Base-by-base conservation (phyloP, 2,113 vertebrate species). In the Genyomyrus donnyi region DNA sequence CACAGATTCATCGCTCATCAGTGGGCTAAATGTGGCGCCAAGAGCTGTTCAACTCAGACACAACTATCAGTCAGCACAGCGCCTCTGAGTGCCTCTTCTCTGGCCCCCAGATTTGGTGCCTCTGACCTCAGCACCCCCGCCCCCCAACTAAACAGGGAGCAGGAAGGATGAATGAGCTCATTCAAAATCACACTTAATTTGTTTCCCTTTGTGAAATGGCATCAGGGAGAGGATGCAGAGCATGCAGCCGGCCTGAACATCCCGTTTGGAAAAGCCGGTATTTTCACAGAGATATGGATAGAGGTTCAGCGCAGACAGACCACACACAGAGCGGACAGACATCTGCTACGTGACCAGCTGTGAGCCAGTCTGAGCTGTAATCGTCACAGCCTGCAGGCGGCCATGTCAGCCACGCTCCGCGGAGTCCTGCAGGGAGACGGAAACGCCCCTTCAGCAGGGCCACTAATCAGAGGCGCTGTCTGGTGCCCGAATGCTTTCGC, bases 51-150 rank as follows among this genome's bases (percentile, higher is more conserved):
- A 8, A 4, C 11, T 53, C 52, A 89, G 89, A 89, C 89, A 89
- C 49, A 89, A 89, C 89, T 84, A 89, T 53, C 89, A 52, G 13
- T 80, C 77, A 15, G 39, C 74, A 53, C 88, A 24, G 70, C 5
- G 3, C 85, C 11, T 8, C 66, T 89, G 62, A 80, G 62, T 27
- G 21, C 88, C 21, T 27, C 58, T 5, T 8, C 31, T 24, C 35
- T 8, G 1, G 9, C 85, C n/a, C 49, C 85, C 85, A 19, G 35
- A 39, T 7, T 2, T 3, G 19, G 19, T 3, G 45, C 45, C 45
- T 48, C 45, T 48, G 24, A 85, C 19, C 8, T 85, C 45, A 85
- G 24, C 17, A 48, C 45, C 31, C n/a, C 49, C 49, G 0, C 48
- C 9, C 48, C 13, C n/a, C 49, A 19, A 31, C 13, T 35, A 53